phyloP scores from a whole-genome alignment of 2,888 invertebrate species.

The Palloptera scutellata region DNA sequence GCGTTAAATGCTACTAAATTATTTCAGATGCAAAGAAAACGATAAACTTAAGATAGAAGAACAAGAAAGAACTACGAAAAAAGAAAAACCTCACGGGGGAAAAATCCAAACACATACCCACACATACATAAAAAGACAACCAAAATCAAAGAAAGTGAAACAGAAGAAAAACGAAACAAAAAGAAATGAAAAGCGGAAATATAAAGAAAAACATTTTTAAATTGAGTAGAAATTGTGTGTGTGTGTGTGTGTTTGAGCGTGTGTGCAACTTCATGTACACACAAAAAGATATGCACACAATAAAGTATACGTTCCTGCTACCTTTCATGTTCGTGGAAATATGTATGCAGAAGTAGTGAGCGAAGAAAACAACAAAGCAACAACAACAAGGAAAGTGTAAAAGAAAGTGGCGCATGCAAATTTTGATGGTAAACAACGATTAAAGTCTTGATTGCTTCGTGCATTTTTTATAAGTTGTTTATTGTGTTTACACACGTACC shows the following conservation, averaged over 20 bases:
- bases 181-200: neutral
- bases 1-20: conserved; percentile 11
- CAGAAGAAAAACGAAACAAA: conserved; percentile 8
- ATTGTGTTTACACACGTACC: conserved; percentile 50
- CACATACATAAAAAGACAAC: neutral
- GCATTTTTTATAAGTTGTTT: conserved; percentile 62
- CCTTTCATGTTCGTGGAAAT: too few relatives aligned
- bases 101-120: too few relatives aligned
- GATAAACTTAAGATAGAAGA: conserved; percentile 34
- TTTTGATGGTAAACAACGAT: conserved; percentile 64
- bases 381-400: conserved; percentile 25
- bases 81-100: neutral
- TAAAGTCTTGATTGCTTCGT: conserved; percentile 63
- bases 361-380: conserved; percentile 21
- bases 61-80: neutral
- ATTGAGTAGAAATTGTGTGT: neutral
- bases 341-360: conserved; percentile 29
- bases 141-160: conserved; percentile 22
- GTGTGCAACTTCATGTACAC: too few relatives aligned
- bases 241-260: neutral
- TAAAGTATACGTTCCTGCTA: conserved; percentile 8
- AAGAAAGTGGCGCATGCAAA: conserved; percentile 48
- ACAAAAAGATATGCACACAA: conserved; percentile 16
- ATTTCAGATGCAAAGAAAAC: conserved; percentile 38
- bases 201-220: too few relatives aligned